Evolutionary conservation across 53 echinoderm and acorn worm genomes (phyloP).

Genomic region (Mesocentrotus franciscanus): DNA sequence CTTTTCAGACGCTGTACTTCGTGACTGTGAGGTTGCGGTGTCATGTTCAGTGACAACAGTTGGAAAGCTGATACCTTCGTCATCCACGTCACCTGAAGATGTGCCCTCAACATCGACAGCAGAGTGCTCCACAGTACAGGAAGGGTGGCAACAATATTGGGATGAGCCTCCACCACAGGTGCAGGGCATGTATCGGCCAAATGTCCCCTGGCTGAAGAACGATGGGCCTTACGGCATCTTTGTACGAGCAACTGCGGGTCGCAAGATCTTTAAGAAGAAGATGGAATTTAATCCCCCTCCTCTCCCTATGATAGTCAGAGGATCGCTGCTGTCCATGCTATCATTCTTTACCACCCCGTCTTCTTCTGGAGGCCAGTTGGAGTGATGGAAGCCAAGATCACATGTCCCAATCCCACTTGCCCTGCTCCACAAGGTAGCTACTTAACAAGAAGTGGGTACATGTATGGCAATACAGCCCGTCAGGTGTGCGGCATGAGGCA

Average conservation of each 20-base stretch:
- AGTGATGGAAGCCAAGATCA: conserved; percentile 67
- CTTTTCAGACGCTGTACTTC: conserved; percentile 69
- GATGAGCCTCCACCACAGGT: conserved; percentile 39
- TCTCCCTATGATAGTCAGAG: conserved; percentile 57
- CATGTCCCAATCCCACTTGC: conserved; percentile 70
- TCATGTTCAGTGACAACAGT: conserved; percentile 55
- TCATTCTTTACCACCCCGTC: conserved; percentile 62
- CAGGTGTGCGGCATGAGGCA: conserved; percentile 41
- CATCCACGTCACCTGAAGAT: conserved; percentile 16
- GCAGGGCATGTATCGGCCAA: conserved; percentile 59
- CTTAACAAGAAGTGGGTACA: conserved; percentile 64
- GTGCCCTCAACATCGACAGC: conserved; percentile 41
- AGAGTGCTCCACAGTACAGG: neutral
- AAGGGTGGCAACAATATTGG: conserved; percentile 77
- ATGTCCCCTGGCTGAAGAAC: conserved; percentile 70
- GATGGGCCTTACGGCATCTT: conserved; percentile 78
- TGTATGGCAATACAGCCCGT: conserved; percentile 54
- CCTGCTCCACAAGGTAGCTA: conserved; percentile 60
- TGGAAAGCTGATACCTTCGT: conserved; percentile 53
- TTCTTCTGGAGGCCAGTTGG: conserved; percentile 74
- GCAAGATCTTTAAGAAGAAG: conserved; percentile 54
- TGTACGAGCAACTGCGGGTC: neutral
- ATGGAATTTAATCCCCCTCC: conserved; percentile 73
- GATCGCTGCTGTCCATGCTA: conserved; percentile 63
- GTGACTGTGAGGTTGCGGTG: conserved; percentile 64